These are phyloP conservation scores for Charaxes varanes DNA, from an alignment of 1,140 invertebrate genomes.

Conservation along the genomic window DNA sequence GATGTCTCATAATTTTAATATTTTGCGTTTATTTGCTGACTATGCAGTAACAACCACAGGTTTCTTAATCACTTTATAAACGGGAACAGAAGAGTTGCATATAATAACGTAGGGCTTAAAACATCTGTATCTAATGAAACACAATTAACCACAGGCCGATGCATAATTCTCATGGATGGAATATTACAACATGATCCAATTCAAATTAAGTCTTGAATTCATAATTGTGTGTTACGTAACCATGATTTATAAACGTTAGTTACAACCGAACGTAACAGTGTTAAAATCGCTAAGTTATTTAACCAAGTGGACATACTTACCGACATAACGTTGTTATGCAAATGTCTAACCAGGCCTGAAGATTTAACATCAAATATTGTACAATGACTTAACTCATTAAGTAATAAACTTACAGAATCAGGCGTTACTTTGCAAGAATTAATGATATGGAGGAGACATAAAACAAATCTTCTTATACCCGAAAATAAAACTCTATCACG, in stretches of 20 bases:
- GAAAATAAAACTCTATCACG: too few relatives aligned
- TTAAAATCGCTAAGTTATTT: slow-evolving; percentile 18
- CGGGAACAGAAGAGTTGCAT: too few relatives aligned
- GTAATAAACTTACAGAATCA: too few relatives aligned
- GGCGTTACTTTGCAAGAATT: too few relatives aligned
- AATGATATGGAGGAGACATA: too few relatives aligned
- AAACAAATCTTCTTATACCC: too few relatives aligned
- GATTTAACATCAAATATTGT: slow-evolving; percentile 6
- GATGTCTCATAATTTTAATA: too few relatives aligned
- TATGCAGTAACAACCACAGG: too few relatives aligned
- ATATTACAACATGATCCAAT: neutral
- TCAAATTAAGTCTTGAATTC: slow-evolving; percentile 3
- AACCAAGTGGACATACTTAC: slow-evolving; percentile 15
- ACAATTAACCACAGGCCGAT: too few relatives aligned
- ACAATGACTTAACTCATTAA: neutral
- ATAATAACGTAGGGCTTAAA: neutral
- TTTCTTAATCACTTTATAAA: too few relatives aligned
- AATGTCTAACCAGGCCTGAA: slow-evolving; percentile 10
- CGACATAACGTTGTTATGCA: slow-evolving; percentile 18
- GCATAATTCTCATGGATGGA: neutral
- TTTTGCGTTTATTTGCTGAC: too few relatives aligned
- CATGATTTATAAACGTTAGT: slow-evolving; percentile 17
- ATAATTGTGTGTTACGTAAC: slow-evolving; percentile 13
- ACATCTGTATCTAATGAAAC: too few relatives aligned
- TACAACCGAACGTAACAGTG: slow-evolving; percentile 17